Evolutionary conservation across 2,888 invertebrate genomes (phyloP).

Genomic region (Schizaphis graminum): DNA sequence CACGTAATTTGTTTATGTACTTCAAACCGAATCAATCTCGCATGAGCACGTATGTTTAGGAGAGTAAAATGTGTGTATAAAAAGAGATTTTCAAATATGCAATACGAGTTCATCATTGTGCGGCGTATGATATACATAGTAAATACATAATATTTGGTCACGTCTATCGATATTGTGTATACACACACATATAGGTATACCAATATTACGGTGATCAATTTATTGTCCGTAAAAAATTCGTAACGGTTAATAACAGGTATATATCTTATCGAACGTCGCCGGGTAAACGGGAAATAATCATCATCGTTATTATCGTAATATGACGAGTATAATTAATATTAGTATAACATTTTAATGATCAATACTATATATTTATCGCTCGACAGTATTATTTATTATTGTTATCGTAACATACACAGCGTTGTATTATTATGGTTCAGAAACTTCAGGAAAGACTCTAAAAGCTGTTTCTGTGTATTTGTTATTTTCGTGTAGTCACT

Average conservation of each 20-base stretch:
- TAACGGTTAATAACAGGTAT: neutral
- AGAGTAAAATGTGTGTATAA: neutral
- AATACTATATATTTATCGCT: neutral
- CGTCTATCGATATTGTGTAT: neutral
- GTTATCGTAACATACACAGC: neutral
- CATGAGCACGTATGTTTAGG: neutral
- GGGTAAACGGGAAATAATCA: neutral
- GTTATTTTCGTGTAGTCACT: no score
- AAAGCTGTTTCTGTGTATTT: neutral
- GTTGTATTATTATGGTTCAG: neutral
- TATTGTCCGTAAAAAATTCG: neutral
- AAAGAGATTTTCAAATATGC: neutral
- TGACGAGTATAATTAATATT: neutral
- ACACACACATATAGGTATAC: neutral
- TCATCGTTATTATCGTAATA: neutral
- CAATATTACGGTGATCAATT: neutral
- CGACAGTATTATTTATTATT: neutral
- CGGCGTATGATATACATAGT: neutral
- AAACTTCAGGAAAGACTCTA: neutral
- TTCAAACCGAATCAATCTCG: neutral
- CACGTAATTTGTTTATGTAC: constrained; percentile 2
- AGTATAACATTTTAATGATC: neutral
- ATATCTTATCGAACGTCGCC: neutral
- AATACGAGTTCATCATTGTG: neutral
- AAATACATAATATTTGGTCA: neutral